These are phyloP conservation scores for Ganaspis sp. DNA, from an alignment of 1,140 invertebrate genomes.

Conservation along the genomic window DNA sequence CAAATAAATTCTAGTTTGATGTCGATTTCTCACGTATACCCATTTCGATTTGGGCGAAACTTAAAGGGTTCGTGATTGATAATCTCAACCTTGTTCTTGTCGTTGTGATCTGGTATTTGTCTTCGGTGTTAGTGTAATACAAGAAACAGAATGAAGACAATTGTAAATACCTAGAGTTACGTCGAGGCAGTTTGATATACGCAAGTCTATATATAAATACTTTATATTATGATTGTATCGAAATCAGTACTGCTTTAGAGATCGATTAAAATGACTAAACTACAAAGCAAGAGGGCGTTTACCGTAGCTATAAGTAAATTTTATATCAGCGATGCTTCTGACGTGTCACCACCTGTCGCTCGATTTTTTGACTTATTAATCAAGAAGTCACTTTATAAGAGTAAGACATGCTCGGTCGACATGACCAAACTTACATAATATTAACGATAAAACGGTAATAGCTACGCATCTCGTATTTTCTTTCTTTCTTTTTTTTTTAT, in stretches of 20 bases:
- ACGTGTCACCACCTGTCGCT: constrained; percentile 62
- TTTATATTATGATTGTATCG: constrained; percentile 69
- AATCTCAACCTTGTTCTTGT: constrained; percentile 32
- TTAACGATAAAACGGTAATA: constrained; percentile 47
- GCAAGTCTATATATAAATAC: constrained; percentile 73
- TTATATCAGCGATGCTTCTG: constrained; percentile 74
- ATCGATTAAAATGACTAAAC: constrained; percentile 64
- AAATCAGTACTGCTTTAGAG: constrained; percentile 70
- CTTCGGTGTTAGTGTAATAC: constrained; percentile 62
- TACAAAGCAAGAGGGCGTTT: constrained; percentile 63
- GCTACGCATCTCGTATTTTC: constrained; percentile 52
- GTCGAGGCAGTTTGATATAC: constrained; percentile 74
- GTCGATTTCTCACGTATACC: constrained; percentile 63
- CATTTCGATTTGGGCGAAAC: constrained; percentile 69
- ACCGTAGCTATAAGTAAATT: constrained; percentile 71
- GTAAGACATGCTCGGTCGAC: not conserved
- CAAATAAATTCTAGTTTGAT: constrained; percentile 61
- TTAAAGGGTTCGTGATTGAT: constrained; percentile 35
- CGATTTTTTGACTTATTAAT: constrained; percentile 54
- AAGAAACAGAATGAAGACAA: constrained; percentile 49
- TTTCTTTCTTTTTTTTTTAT: constrained; percentile 45
- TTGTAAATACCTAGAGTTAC: constrained; percentile 73
- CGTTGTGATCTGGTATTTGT: constrained; percentile 55
- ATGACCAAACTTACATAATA: constrained; percentile 51
- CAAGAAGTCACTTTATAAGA: constrained; percentile 21